Conservation (phyloP, 2,113 vertebrate species). For the Zosterops pallidus region DNA sequence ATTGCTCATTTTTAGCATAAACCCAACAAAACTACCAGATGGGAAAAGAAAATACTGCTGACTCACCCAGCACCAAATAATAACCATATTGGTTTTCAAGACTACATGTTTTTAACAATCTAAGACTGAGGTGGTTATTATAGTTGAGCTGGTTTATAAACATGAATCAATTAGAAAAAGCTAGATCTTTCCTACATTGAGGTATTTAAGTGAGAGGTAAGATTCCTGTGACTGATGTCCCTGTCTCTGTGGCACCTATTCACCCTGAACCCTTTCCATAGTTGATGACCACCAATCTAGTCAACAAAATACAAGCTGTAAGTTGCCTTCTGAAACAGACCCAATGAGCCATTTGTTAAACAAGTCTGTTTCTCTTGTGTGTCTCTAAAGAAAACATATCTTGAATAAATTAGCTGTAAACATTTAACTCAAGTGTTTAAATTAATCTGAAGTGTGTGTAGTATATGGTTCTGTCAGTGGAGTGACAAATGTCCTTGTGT, state of each 20-base stretch:
- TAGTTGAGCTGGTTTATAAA: neutral
- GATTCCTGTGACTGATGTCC: neutral
- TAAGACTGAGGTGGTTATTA: neutral
- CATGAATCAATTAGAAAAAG: neutral
- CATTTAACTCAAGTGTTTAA: neutral
- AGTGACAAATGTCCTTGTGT: neutral
- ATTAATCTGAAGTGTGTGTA: neutral
- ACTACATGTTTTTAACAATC: neutral
- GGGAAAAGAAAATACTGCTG: neutral
- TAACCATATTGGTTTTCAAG: neutral
- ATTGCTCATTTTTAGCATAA: neutral
- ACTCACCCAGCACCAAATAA: neutral
- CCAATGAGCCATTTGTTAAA: neutral
- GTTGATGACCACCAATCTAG: neutral
- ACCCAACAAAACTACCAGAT: neutral
- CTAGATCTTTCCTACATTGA: neutral
- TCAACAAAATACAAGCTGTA: neutral
- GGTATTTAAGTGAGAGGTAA: neutral
- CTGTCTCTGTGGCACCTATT: neutral
- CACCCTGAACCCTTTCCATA: neutral
- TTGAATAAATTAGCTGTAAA: neutral
- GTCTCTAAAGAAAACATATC: neutral
- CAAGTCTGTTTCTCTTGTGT: neutral
- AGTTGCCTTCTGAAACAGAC: neutral
- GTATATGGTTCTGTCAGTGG: neutral